Conservation (phyloP, 2,797 vertebrate genomes). For the Rachycentron canadum region DNA sequence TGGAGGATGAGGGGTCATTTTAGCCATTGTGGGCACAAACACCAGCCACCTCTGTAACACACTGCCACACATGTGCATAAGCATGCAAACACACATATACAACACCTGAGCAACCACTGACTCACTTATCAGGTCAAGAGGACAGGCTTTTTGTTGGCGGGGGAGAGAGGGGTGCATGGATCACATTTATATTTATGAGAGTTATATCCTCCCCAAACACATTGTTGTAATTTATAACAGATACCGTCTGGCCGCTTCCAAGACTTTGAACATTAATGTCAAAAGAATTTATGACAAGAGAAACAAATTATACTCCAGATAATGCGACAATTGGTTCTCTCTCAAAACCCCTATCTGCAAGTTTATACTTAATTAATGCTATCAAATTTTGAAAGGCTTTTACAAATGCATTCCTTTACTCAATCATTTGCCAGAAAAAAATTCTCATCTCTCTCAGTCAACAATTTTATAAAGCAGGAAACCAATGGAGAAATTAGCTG, state of each 20-base stretch:
- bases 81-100: conserved; percentile 25
- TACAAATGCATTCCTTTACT: conserved; percentile 58
- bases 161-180: conserved; percentile 29
- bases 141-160: conserved; percentile 58
- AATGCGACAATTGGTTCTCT: conserved; percentile 69
- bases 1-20: conserved; percentile 52
- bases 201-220: conserved; percentile 77
- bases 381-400: conserved; percentile 58
- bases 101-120: conserved; percentile 55
- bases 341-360: conserved; percentile 64
- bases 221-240: conserved; percentile 81
- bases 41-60: conserved; percentile 16
- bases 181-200: conserved; percentile 77
- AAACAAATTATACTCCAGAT: conserved; percentile 74
- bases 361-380: conserved; percentile 70
- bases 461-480: conserved; percentile 23
- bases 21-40: conserved; percentile 45
- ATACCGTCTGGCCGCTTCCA: conserved; percentile 76
- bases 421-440: conserved; percentile 24
- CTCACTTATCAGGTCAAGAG: conserved; percentile 76
- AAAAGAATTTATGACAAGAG: conserved; percentile 76
- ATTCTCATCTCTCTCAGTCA: conserved; percentile 39
- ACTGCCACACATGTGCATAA: conserved; percentile 10
- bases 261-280: conserved; percentile 82
- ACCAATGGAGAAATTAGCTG: conserved; percentile 10